phyloP scores from a whole-genome alignment of 1,140 invertebrate genomes.

The Lasioglossum baleicum region DNA sequence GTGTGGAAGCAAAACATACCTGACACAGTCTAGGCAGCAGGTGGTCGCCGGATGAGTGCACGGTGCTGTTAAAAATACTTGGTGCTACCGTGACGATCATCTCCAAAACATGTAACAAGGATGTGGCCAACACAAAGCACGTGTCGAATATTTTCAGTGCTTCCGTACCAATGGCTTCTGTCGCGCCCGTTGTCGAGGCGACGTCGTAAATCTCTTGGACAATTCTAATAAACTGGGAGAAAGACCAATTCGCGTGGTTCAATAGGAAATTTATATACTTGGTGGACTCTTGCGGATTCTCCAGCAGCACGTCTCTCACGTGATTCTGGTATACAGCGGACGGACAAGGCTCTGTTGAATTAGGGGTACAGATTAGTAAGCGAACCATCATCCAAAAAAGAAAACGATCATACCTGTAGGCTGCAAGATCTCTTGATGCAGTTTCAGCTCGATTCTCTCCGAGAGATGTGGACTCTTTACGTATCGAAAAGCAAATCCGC shows the following conservation, averaged over 20 bases:
- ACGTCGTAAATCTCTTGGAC: slow-evolving; percentile 87
- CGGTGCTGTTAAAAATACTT: slow-evolving; percentile 83
- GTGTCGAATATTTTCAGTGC: slow-evolving; percentile 92
- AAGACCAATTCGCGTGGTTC: slow-evolving; percentile 93
- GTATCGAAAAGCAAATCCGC: slow-evolving; percentile 91
- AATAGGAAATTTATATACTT: slow-evolving; percentile 89
- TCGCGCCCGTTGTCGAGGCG: slow-evolving; percentile 85
- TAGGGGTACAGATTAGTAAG: neutral
- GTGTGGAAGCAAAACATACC: slow-evolving; percentile 68
- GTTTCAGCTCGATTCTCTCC: slow-evolving; percentile 78
- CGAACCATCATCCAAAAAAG: neutral
- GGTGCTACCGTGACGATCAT: slow-evolving; percentile 87
- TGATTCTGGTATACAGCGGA: slow-evolving; percentile 82
- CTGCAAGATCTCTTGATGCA: slow-evolving; percentile 76
- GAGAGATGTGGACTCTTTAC: slow-evolving; percentile 82
- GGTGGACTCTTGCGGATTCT: slow-evolving; percentile 77
- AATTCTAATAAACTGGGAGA: slow-evolving; percentile 93
- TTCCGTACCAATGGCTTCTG: slow-evolving; percentile 85
- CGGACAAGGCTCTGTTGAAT: slow-evolving; percentile 82
- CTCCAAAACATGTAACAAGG: slow-evolving; percentile 88
- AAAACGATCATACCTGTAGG: slow-evolving; percentile 76
- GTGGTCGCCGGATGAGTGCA: slow-evolving; percentile 82
- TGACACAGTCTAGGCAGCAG: slow-evolving; percentile 85
- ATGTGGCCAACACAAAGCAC: slow-evolving; percentile 88
- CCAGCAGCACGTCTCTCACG: slow-evolving; percentile 80